These are phyloP conservation scores for Tetrao urogallus DNA, from an alignment of 2,113 vertebrate species.

Conservation along the genomic window DNA sequence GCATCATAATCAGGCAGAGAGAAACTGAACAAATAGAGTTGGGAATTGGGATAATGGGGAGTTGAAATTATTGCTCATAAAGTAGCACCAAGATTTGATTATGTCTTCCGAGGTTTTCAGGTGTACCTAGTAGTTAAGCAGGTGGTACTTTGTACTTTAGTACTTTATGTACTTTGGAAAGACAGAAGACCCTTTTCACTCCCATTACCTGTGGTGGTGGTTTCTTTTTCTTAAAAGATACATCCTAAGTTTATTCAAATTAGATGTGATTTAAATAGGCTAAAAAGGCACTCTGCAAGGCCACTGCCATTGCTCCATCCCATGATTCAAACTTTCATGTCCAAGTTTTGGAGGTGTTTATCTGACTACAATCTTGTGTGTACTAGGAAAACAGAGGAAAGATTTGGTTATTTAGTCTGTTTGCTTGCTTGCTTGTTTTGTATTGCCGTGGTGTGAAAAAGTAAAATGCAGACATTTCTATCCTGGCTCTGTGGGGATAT, in stretches of 20 bases:
- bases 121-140: fast-evolving
- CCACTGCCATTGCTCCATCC: neutral
- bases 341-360: neutral
- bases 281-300: neutral
- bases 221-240: neutral
- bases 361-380: neutral
- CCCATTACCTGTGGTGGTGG: no score
- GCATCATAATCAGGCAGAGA: neutral
- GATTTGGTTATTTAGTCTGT: neutral
- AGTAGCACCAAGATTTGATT: neutral
- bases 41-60: fast-evolving
- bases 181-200: neutral
- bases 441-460: neutral
- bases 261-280: neutral
- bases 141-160: no score
- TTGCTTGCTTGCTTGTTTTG: neutral
- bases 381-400: neutral
- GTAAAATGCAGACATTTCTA: neutral
- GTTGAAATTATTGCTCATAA: neutral
- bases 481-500: neutral
- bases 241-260: neutral
- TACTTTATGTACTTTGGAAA: fast-evolving
- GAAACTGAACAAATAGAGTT: neutral
- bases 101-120: neutral
- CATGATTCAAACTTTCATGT: neutral